Percentiles rank a stretch among this genome's conserved stretches.
Conservation (phyloP, 2,113 vertebrate genomes). For the Ia io region DNA sequence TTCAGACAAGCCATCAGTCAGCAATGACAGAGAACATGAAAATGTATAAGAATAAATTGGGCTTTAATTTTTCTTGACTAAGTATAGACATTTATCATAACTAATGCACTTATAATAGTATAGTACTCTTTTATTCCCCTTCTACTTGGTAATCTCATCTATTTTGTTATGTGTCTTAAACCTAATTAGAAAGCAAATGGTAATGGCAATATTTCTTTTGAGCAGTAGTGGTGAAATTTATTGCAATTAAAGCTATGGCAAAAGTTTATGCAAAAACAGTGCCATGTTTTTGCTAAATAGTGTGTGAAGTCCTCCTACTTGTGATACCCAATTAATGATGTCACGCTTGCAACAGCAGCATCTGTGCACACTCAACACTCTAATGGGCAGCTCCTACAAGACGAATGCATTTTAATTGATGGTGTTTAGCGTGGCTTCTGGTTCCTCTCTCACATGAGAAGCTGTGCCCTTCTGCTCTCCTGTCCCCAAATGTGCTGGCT, state of each 20-base stretch:
- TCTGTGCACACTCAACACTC: slow-evolving; percentile 85
- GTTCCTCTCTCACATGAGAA: slow-evolving; percentile 79
- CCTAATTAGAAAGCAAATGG: slow-evolving; percentile 79
- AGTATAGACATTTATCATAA: slow-evolving; percentile 82
- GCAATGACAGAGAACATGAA: slow-evolving; percentile 76
- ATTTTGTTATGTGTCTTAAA: slow-evolving; percentile 78
- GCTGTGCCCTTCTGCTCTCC: slow-evolving; percentile 83
- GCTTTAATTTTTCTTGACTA: slow-evolving; percentile 83
- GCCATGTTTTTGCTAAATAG: slow-evolving; percentile 82
- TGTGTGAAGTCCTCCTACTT: slow-evolving; percentile 82
- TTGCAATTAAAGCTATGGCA: slow-evolving; percentile 77
- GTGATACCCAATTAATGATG: slow-evolving; percentile 85
- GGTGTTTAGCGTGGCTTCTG: slow-evolving; percentile 84
- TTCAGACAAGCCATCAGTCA: slow-evolving; percentile 79
- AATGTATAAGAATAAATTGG: slow-evolving; percentile 80
- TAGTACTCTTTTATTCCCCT: slow-evolving; percentile 17
- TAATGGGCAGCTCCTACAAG: slow-evolving; percentile 86
- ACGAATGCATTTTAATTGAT: slow-evolving; percentile 92
- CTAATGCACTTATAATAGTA: slow-evolving; percentile 77
- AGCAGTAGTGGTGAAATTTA: slow-evolving; percentile 72
- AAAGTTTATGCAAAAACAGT: slow-evolving; percentile 79
- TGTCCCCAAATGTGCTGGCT: slow-evolving; percentile 79
- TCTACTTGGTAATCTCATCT: slow-evolving; percentile 74
- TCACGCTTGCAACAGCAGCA: slow-evolving; percentile 81
- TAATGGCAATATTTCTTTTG: slow-evolving; percentile 76